A percentile compares a stretch with the other conserved stretches of the same genome.
phyloP scores from a whole-genome alignment of 2,888 invertebrate species.

The Icerya purchasi region DNA sequence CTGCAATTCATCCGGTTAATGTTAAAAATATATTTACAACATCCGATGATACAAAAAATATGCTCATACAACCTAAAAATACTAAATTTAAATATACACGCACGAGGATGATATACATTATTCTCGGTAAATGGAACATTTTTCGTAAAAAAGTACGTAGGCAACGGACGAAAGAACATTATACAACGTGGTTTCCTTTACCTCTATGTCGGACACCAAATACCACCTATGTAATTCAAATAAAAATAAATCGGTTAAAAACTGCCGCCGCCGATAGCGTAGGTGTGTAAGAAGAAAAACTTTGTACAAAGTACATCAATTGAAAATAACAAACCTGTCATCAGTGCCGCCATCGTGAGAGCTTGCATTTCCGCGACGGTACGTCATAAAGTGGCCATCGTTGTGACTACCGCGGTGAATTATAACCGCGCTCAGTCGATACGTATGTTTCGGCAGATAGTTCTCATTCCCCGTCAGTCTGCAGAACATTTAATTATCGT shows the following conservation, averaged over 20 bases:
- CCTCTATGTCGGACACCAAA: constrained; percentile 65
- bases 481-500: too few species aligned
- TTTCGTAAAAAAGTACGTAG: constrained; percentile 83
- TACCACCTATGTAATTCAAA: constrained; percentile 41
- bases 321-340: background rate
- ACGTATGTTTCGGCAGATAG: constrained; percentile 32
- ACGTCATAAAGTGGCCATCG: constrained; percentile 88
- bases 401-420: constrained; percentile 77
- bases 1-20: too few species aligned
- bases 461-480: too few species aligned
- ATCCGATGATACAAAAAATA: too few species aligned
- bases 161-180: constrained; percentile 69
- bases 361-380: constrained; percentile 41
- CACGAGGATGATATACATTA: too few species aligned
- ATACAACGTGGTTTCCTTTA: constrained; percentile 53
- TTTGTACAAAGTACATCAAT: background rate
- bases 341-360: constrained; percentile 12
- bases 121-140: constrained; percentile 17
- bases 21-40: too few species aligned
- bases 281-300: constrained; percentile 18
- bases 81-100: too few species aligned
- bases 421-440: constrained; percentile 62
- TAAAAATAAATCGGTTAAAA: too few species aligned
- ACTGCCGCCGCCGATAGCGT: too few species aligned
- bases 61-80: too few species aligned